A percentile compares a stretch with the other conserved stretches of the same genome.
Conservation (phyloP, 2,113 vertebrate genomes). For the Gadus chalcogrammus region DNA sequence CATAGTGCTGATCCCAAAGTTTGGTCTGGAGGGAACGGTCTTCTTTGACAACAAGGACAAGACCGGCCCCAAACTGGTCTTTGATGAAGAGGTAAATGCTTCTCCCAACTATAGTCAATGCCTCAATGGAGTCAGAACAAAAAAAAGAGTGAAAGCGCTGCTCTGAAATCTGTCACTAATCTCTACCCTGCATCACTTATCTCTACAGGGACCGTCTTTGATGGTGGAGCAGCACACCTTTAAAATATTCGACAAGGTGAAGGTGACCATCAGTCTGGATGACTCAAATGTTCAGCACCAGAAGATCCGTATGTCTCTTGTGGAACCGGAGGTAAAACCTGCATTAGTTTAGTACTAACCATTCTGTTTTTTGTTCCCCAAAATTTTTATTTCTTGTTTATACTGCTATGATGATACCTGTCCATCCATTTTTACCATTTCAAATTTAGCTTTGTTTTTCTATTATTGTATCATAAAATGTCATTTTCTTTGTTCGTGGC, state of each 20-base stretch:
- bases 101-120: not conserved
- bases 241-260: constrained; percentile 88
- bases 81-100: constrained; percentile 82
- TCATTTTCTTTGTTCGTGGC: not conserved
- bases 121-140: too few species aligned
- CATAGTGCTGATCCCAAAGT: constrained; percentile 95
- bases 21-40: constrained; percentile 93
- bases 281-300: constrained; percentile 95
- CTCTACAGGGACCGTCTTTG: constrained; percentile 79
- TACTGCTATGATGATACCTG: too few species aligned
- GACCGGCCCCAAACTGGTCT: constrained; percentile 73
- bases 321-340: constrained; percentile 86
- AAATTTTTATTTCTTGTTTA: too few species aligned
- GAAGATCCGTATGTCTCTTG: constrained; percentile 92
- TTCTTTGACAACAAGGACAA: constrained; percentile 92
- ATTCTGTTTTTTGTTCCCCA: not conserved
- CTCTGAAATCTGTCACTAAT: not conserved
- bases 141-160: too few species aligned
- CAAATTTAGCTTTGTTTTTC: not conserved
- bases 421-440: too few species aligned
- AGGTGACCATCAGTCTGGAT: constrained; percentile 88
- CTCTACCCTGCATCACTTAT: not conserved
- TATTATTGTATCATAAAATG: too few species aligned
- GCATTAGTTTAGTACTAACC: not conserved
- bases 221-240: constrained; percentile 84